Evolutionary conservation across 2,797 vertebrate genomes (phyloP).

Genomic region (Pygocentrus nattereri): DNA sequence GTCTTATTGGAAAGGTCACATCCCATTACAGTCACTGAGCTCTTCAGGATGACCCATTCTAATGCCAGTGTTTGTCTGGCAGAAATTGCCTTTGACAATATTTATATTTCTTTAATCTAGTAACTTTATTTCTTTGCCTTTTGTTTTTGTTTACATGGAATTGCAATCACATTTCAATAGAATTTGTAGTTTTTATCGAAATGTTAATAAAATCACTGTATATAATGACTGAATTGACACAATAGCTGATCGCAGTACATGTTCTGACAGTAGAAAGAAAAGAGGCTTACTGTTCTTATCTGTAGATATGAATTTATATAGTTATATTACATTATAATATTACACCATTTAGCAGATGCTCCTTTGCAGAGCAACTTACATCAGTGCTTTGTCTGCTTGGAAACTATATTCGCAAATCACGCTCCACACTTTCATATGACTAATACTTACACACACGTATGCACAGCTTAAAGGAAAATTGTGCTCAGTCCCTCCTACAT

Average conservation of each 20-base stretch:
- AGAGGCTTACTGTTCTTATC: neutral
- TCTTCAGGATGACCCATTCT: neutral
- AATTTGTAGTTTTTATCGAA: neutral
- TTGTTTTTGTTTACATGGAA: too few species aligned
- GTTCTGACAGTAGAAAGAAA: neutral
- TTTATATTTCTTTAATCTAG: too few species aligned
- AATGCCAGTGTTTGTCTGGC: neutral
- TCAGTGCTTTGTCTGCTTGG: neutral
- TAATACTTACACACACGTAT: neutral
- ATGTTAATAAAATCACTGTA: neutral
- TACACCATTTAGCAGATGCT: neutral
- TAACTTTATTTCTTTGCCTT: too few species aligned
- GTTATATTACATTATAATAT: neutral
- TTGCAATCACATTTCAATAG: too few species aligned
- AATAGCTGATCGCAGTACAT: neutral
- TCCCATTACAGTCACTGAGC: neutral
- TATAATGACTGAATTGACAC: neutral
- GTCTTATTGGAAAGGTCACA: neutral
- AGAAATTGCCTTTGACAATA: neutral
- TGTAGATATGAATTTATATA: neutral
- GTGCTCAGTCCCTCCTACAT: too few species aligned
- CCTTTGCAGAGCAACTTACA: too few species aligned
- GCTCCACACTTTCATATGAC: neutral
- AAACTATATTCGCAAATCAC: neutral
- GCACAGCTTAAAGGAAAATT: neutral